Percentiles rank a stretch among this genome's conserved stretches.
Evolutionary conservation across 2,888 invertebrate genomes (phyloP).

Genomic region (Harpalus rufipes): DNA sequence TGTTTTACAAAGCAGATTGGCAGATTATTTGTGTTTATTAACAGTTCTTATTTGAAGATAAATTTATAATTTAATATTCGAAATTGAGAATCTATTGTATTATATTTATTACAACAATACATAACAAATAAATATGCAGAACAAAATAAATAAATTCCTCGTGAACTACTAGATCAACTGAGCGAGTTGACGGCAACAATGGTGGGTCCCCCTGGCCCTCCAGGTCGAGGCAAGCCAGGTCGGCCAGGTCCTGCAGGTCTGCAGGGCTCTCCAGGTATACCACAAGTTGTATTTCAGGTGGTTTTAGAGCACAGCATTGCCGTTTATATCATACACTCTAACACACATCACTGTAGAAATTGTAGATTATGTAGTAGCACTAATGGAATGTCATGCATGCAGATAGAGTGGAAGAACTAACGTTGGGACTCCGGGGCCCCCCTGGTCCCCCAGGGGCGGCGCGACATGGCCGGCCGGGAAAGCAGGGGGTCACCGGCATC

Average conservation of each 20-base stretch:
- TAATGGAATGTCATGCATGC: constrained; percentile 71
- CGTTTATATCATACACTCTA: constrained; percentile 53
- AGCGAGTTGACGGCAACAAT: constrained; percentile 83
- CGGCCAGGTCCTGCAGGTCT: constrained; percentile 85
- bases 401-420: constrained; percentile 81
- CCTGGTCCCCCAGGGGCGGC: constrained; percentile 83
- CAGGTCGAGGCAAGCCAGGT: constrained; percentile 84
- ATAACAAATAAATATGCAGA: neutral
- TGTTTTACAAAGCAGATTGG: no score
- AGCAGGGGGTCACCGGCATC: constrained; percentile 80
- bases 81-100: no score
- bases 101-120: constrained; percentile 14
- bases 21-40: no score
- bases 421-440: constrained; percentile 82
- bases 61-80: no score
- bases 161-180: constrained; percentile 82
- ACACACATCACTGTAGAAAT: constrained; percentile 59
- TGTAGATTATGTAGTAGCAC: constrained; percentile 58
- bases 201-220: constrained; percentile 83
- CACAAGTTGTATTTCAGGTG: constrained; percentile 1
- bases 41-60: no score
- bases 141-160: constrained; percentile 25
- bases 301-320: constrained; percentile 70
- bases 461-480: constrained; percentile 79
- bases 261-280: constrained; percentile 83